These are phyloP conservation scores for Vidua chalybeata DNA, from an alignment of 2,113 vertebrate genomes.

Conservation along the genomic window DNA sequence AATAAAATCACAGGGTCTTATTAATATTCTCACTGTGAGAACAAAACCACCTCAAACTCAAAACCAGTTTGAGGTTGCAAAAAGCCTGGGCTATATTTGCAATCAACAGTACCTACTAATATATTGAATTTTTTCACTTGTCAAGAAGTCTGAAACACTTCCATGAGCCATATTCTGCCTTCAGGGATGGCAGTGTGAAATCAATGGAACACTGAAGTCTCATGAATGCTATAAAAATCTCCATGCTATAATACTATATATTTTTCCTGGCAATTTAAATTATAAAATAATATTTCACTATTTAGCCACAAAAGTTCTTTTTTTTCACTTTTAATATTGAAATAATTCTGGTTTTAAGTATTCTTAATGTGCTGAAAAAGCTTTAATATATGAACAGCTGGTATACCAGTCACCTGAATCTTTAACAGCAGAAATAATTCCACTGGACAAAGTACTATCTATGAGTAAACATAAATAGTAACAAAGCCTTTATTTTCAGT, in stretches of 20 bases:
- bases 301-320: neutral
- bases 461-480: neutral
- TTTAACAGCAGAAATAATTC: neutral
- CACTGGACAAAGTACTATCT: neutral
- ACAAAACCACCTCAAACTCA: neutral
- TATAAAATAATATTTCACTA: neutral
- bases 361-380: neutral
- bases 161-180: neutral
- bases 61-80: neutral
- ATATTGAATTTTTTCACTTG: conserved; percentile 2
- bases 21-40: neutral
- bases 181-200: neutral
- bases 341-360: neutral
- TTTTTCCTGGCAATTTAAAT: neutral
- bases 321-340: neutral
- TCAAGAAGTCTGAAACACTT: neutral
- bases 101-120: neutral
- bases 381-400: neutral
- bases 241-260: neutral
- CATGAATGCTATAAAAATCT: neutral
- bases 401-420: neutral
- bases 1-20: neutral
- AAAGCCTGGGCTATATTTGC: neutral
- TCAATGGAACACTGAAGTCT: neutral
- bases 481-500: neutral